Evolutionary conservation across 2,888 invertebrate genomes (phyloP).

Genomic region (Microplitis deprimator): DNA sequence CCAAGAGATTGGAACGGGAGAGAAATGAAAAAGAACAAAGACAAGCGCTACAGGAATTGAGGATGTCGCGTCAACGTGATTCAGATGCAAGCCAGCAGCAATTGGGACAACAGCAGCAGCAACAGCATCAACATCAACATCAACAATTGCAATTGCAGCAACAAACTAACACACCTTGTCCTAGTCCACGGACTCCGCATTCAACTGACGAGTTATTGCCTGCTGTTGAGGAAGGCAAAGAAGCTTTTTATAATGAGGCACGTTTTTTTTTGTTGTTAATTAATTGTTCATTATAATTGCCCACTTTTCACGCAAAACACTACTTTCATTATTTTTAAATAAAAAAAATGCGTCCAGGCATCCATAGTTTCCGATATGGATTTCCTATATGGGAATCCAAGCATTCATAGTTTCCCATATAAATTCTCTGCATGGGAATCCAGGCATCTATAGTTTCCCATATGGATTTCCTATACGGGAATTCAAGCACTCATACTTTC

Average conservation of each 20-base stretch:
- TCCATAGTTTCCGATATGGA: no score
- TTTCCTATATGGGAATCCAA: no score
- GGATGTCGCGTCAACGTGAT: slow-evolving; percentile 80
- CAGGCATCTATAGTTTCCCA: no score
- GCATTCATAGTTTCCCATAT: no score
- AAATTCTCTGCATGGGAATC: no score
- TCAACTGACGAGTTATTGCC: slow-evolving; percentile 88
- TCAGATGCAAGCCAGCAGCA: slow-evolving; percentile 74
- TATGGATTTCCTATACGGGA: no score
- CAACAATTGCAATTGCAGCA: slow-evolving; percentile 61
- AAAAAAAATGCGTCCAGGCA: no score
- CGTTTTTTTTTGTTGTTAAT: not conserved
- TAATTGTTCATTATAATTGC: no score
- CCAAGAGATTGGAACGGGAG: slow-evolving; percentile 85
- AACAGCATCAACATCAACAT: slow-evolving; percentile 61
- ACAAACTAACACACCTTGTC: slow-evolving; percentile 73
- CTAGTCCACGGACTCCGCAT: slow-evolving; percentile 86
- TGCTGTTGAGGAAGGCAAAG: slow-evolving; percentile 85
- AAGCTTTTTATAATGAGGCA: slow-evolving; percentile 74
- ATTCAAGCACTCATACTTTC: no score
- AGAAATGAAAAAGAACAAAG: slow-evolving; percentile 86
- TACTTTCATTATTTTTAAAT: no score
- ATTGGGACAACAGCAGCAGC: slow-evolving; percentile 73
- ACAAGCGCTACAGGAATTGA: slow-evolving; percentile 81
- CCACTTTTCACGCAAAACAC: no score